These are phyloP conservation scores for Pararge aegeria DNA, from an alignment of 1,140 invertebrate species.

Conservation along the genomic window DNA sequence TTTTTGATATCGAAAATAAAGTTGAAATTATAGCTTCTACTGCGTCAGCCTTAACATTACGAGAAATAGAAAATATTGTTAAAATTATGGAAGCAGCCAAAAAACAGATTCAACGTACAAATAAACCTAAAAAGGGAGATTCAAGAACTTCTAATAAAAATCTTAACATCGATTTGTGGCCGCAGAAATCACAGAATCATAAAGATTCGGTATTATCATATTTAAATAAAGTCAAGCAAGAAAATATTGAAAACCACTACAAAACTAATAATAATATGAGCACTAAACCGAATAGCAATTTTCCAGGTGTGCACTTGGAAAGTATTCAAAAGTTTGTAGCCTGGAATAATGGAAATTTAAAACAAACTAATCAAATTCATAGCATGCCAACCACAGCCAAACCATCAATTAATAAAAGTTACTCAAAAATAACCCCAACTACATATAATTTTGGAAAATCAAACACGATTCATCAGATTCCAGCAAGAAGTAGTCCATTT, in stretches of 20 bases:
- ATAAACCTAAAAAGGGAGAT: slow-evolving; percentile 15
- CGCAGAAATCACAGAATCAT: slow-evolving; percentile 24
- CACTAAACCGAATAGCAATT: background rate
- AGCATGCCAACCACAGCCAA: background rate
- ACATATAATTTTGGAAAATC: background rate
- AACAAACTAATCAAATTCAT: background rate
- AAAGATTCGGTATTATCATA: slow-evolving; percentile 1
- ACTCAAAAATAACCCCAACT: background rate
- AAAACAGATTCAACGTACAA: slow-evolving; percentile 21
- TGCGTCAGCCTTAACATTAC: slow-evolving; percentile 41
- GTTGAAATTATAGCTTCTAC: slow-evolving; percentile 46
- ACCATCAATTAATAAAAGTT: background rate
- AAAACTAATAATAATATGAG: background rate
- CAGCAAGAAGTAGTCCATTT: background rate
- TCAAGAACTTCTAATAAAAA: slow-evolving; percentile 28
- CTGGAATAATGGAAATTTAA: background rate
- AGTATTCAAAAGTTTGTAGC: slow-evolving; percentile 15
- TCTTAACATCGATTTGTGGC: slow-evolving; percentile 53
- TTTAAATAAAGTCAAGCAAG: slow-evolving; percentile 6
- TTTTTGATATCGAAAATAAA: slow-evolving; percentile 60
- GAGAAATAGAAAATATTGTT: slow-evolving; percentile 63
- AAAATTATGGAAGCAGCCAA: slow-evolving; percentile 45
- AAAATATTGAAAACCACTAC: background rate
- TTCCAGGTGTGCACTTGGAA: slow-evolving; percentile 12
- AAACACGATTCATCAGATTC: background rate